Percentiles rank a stretch among this genome's conserved stretches.
Conservation (phyloP, 2,888 invertebrate species). For the Nomada lathburiana region DNA sequence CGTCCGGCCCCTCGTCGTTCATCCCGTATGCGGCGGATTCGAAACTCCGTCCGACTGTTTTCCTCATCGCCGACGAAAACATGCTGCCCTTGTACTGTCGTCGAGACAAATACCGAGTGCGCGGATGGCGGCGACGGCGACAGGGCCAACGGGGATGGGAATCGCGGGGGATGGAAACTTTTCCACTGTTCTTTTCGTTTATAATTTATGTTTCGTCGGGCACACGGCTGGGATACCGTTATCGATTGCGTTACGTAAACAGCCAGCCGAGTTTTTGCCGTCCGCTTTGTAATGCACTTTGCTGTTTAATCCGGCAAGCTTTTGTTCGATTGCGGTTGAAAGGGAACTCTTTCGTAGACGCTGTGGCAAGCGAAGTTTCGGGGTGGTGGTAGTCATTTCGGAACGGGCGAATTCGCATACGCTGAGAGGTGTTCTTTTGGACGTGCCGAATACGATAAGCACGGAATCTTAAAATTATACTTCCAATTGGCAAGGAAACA, state of each 20-base stretch:
- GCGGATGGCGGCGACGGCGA: constrained; percentile 1
- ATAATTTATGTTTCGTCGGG: constrained; percentile 56
- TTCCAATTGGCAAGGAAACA: too few relatives aligned
- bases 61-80: constrained; percentile 75
- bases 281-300: constrained; percentile 36
- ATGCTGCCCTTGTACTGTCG: constrained; percentile 75
- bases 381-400: constrained; percentile 7
- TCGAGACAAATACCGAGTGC: constrained; percentile 69
- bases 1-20: constrained; percentile 27
- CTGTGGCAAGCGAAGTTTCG: neutral
- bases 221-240: constrained; percentile 43
- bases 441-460: too few relatives aligned
- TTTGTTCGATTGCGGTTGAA: constrained; percentile 42
- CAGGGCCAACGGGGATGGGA: constrained; percentile 2
- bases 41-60: constrained; percentile 71
- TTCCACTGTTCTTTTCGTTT: constrained; percentile 59
- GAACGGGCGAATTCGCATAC: too few relatives aligned
- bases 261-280: constrained; percentile 33
- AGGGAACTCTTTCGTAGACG: constrained; percentile 8
- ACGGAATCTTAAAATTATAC: too few relatives aligned
- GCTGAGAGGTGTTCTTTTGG: too few relatives aligned
- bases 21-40: constrained; percentile 63
- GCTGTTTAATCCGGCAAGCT: constrained; percentile 46
- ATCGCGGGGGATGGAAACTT: constrained; percentile 52
- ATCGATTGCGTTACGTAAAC: constrained; percentile 60